Base-by-base conservation (phyloP, 92 coral and sea anemone genomes). In the Montipora capitata region DNA sequence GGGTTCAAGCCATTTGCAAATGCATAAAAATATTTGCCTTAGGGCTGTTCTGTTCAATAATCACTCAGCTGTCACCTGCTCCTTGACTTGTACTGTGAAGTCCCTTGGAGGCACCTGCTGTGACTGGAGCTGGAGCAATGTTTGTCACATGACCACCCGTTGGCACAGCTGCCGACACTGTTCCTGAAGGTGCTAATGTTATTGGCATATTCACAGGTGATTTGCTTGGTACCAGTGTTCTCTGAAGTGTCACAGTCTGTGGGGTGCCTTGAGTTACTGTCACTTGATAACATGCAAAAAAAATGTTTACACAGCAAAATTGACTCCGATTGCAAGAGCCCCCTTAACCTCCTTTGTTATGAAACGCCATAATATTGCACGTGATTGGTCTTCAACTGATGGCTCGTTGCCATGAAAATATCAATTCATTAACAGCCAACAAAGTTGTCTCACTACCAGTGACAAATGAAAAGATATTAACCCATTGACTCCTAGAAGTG, bases 211-310 rank as follows among this genome's bases (percentile, higher is more conserved):
- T 66, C 42, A 67, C 91, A 11, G 95, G 91, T 1, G 89, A 81
- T 91, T 95, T 95, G 89, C 89, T 95, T 52, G 96, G 98, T 70
- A 80, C 90, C 56, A 95, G 76, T 9, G 94, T 90, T 59, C 98
- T 91, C 67, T 95, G 98, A 3, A 92, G 45, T 49, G 97, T 74
- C 14, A 92, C 86, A 2, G 94, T 51, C 71, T 83, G 87, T 14
- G 79, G 40, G 15, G 76, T 45, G 54, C 80, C 80, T 83, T 40
- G 71, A 14, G 79, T 45, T 20, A 58, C 80, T 56, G 12, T 27
- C 35, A 27, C 35, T 27, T 27, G 35, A 27, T 27, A 27, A 27
- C 35, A 27, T 27, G 35, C 35, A 27, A 27, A 27, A 27, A 45
- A 45, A 45, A 45, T 8, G 7, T 7, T 7, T 15, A 61, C 67